Base-by-base conservation (phyloP, 2,888 invertebrate genomes). In the Andrena hattorfiana region DNA sequence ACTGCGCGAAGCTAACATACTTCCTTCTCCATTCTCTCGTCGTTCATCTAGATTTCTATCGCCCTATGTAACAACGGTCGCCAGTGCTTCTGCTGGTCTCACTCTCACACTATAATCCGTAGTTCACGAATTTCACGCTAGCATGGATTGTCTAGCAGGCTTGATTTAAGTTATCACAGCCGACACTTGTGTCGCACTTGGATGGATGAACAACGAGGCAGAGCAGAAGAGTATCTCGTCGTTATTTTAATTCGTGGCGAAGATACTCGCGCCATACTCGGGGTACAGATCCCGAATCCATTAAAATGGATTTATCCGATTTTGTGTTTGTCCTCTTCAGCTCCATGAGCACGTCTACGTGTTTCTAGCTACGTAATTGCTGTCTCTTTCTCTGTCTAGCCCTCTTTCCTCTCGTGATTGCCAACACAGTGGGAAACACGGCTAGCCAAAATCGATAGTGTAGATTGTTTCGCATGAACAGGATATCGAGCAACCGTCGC, bases 371-470 rank as follows among this genome's bases (percentile, higher is more conserved):
- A 26, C 42, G 49, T 56, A 54, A 68, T 67, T 48, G 42, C 48
- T 48, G 20, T 23, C 23, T 23, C 32, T 32, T 20, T 26, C 26
- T 10, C 67, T 10, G 8, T 67, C 42, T 10, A 23, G 28, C n/a
- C 3, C n/a, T 8, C 28, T 48, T 20, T 48, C 48, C 7, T 5
- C 59, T 76, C 66, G 48, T 35, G 20, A 20, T 51, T 20, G 26
- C 62, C 16, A 20, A n/a, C 5, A 16, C 48, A 10, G 6, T 49
- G 63, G 54, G 67, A 64, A 73, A 72, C 67, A 81, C 74, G 74
- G 73, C 60, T 75, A 70, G 62, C 75, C 69, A 66, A 73, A 84
- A 83, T 84, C 84, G 83, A 84, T 83, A 79, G 75, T n/a, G 75
- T 68, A 48, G 69, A 84, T 84, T 83, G 84, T 83, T 80, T 83